Conservation (phyloP, 2,113 vertebrate genomes). For the Nibea albiflora region DNA sequence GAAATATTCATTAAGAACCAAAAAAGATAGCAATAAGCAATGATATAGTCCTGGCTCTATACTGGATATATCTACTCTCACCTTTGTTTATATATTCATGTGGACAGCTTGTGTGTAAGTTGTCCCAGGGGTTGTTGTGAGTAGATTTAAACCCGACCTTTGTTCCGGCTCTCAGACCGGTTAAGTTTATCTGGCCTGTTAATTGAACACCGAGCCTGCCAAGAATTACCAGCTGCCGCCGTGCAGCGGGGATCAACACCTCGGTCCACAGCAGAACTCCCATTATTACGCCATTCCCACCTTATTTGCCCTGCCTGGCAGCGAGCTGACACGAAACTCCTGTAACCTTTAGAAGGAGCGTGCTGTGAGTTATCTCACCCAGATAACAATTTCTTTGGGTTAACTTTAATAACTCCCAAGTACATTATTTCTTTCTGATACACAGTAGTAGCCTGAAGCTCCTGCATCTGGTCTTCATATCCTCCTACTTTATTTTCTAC, state of each 20-base stretch:
- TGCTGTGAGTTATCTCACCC: constrained; percentile 36
- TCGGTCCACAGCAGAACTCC: constrained; percentile 47
- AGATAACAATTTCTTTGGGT: constrained; percentile 43
- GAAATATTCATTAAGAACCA: neutral
- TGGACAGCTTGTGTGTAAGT: constrained; percentile 16
- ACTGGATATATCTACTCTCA: constrained; percentile 14
- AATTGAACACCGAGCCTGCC: constrained; percentile 56
- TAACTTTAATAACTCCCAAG: constrained; percentile 48
- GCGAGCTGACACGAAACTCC: constrained; percentile 39
- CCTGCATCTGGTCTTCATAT: constrained; percentile 58
- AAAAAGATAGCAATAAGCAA: constrained; percentile 1
- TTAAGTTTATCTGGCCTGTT: constrained; percentile 54
- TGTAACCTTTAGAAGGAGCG: constrained; percentile 51
- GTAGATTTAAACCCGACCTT: constrained; percentile 27
- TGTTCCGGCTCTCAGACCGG: neutral
- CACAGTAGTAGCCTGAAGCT: constrained; percentile 39
- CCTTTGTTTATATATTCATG: constrained; percentile 27
- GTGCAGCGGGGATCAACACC: constrained; percentile 59
- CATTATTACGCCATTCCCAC: constrained; percentile 62
- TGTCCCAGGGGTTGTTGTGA: constrained; percentile 22
- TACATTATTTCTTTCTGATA: constrained; percentile 37
- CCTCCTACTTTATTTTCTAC: constrained; percentile 52
- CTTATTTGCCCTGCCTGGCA: constrained; percentile 37
- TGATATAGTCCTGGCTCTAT: neutral
- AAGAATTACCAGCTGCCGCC: constrained; percentile 66